Evolutionary conservation across 2,113 vertebrate genomes (phyloP).

Genomic region (Solea senegalensis): DNA sequence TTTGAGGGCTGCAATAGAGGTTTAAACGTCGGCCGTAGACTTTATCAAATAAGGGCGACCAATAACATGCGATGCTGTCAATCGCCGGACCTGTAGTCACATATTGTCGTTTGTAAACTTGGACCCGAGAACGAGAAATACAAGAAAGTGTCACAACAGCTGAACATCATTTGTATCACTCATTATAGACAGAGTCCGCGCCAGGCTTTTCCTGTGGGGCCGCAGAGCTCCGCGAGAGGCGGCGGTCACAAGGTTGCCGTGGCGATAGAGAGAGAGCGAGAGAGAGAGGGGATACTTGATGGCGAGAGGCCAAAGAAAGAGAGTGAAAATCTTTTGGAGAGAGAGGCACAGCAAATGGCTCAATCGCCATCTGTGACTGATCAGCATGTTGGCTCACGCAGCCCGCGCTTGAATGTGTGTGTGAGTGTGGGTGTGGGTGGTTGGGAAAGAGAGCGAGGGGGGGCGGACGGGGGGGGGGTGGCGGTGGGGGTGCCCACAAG

Average conservation of each 20-base stretch:
- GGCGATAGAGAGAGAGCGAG: constrained; percentile 13
- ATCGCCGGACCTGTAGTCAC: background rate
- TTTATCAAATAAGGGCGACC: background rate
- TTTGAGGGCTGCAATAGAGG: constrained; percentile 1
- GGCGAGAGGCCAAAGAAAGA: constrained; percentile 40
- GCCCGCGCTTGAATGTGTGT: constrained; percentile 46
- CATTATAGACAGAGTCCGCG: background rate
- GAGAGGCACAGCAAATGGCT: constrained; percentile 55
- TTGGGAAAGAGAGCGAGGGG: constrained; percentile 4
- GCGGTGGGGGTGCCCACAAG: constrained; percentile 71
- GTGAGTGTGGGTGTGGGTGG: constrained; percentile 62
- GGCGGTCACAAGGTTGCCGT: constrained; percentile 31
- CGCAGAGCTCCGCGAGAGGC: constrained; percentile 11
- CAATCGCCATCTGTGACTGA: constrained; percentile 80
- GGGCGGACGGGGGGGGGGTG: too few relatives aligned
- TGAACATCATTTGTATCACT: background rate
- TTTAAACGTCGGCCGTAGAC: constrained; percentile 4
- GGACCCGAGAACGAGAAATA: background rate
- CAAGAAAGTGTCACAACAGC: background rate
- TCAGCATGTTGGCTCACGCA: constrained; percentile 68
- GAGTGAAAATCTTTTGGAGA: constrained; percentile 48
- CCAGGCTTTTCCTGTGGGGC: constrained; percentile 6
- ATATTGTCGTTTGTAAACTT: background rate
- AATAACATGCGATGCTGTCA: background rate
- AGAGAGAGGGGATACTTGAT: constrained; percentile 22